phyloP scores from a whole-genome alignment of 2,888 invertebrate genomes.

The Dusona sp. region DNA sequence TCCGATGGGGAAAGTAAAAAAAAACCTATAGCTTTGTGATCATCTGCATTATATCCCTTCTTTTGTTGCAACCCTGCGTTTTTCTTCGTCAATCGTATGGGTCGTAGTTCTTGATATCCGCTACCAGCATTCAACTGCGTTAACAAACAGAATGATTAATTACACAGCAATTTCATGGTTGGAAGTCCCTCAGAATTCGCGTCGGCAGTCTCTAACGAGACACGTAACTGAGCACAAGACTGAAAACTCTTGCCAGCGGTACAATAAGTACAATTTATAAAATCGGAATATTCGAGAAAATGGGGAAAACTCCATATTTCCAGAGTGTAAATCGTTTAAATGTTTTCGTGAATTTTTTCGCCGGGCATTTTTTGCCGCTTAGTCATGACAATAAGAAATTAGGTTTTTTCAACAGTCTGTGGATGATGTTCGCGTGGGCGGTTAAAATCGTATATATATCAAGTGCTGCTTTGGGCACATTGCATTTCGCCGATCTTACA shows the following conservation, averaged over 20 bases:
- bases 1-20: not conserved
- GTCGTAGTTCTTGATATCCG: not conserved
- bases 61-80: not conserved
- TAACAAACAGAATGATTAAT: slow-evolving; percentile 56
- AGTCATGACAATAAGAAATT: not conserved
- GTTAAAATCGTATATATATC: slow-evolving; percentile 42
- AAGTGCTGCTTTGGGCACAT: slow-evolving; percentile 24
- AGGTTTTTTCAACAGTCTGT: not conserved
- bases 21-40: not conserved
- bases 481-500: slow-evolving; percentile 56
- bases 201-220: slow-evolving; percentile 14
- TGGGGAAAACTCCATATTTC: slow-evolving; percentile 66
- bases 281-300: not conserved
- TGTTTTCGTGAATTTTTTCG: slow-evolving; percentile 59
- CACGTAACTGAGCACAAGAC: not conserved
- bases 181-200: not conserved
- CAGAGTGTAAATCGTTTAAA: slow-evolving; percentile 67
- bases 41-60: not conserved
- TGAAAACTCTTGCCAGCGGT: not conserved
- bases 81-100: not conserved
- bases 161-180: slow-evolving; percentile 2
- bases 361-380: slow-evolving; percentile 72
- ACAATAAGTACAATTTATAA: not conserved
- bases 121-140: not conserved
- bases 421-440: slow-evolving; percentile 60